phyloP scores from a whole-genome alignment of 2,113 vertebrate species.

The Chlorocebus sabaeus region DNA sequence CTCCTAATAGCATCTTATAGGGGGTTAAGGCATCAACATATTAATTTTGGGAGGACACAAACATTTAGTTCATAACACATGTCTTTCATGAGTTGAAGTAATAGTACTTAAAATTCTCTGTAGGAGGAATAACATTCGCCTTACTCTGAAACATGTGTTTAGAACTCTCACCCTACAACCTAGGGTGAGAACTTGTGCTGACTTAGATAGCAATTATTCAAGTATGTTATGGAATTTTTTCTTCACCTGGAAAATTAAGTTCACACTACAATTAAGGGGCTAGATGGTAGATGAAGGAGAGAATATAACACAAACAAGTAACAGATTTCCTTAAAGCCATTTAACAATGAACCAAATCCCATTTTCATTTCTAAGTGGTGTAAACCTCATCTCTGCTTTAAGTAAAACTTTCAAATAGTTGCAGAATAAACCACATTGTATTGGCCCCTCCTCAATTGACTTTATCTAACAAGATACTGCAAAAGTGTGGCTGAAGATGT shows the following conservation, averaged over 20 bases:
- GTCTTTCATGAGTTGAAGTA: not conserved
- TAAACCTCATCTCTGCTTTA: not conserved
- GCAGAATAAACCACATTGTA: not conserved
- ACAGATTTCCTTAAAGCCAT: not conserved
- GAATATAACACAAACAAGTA: not conserved
- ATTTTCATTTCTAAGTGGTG: not conserved
- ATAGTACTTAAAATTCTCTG: not conserved
- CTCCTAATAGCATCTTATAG: not conserved
- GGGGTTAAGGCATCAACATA: not conserved
- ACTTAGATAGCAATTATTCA: not conserved
- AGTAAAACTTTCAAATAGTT: not conserved
- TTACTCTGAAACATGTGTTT: not conserved
- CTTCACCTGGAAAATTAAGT: not conserved
- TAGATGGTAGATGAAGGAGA: not conserved
- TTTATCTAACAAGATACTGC: not conserved
- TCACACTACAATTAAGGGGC: not conserved
- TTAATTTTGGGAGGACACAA: not conserved
- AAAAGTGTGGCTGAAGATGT: not conserved
- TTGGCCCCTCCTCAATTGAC: not conserved
- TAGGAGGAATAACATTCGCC: not conserved
- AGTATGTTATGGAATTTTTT: not conserved
- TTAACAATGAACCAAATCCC: not conserved
- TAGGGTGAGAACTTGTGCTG: not conserved
- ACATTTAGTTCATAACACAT: not conserved
- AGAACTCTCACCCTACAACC: not conserved